Evolutionary conservation across 2,113 vertebrate species (phyloP).

Genomic region (Alces alces): DNA sequence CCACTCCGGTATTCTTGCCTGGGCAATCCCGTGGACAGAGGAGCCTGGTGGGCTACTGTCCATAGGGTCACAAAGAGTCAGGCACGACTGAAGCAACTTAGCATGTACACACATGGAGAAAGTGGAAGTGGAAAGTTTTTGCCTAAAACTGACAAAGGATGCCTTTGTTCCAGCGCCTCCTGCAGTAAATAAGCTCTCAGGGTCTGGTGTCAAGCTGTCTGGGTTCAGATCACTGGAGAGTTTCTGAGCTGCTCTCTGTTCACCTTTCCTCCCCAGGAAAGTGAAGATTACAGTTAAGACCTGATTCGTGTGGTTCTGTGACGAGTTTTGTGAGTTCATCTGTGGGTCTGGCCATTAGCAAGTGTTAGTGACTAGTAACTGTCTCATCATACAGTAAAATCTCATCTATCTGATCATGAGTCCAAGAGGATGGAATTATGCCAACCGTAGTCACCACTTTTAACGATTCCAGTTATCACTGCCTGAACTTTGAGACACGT

Average conservation of each 20-base stretch:
- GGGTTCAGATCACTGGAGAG: neutral
- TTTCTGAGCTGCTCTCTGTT: neutral
- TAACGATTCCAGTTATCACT: neutral
- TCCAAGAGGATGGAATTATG: neutral
- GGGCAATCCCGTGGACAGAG: neutral
- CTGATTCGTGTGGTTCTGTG: neutral
- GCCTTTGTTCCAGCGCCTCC: neutral
- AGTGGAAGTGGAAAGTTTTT: neutral
- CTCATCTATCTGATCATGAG: neutral
- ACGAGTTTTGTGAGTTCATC: neutral
- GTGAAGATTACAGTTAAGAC: neutral
- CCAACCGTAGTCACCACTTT: neutral
- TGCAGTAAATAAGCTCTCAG: neutral
- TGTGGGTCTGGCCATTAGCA: neutral
- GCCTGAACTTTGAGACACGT: neutral
- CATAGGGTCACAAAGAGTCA: neutral
- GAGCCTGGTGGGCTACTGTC: neutral
- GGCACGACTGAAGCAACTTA: neutral
- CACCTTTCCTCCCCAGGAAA: neutral
- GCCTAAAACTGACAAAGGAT: no score
- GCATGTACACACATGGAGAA: rapidly evolving
- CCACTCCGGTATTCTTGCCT: neutral
- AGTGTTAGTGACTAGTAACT: neutral
- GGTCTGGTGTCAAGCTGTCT: neutral
- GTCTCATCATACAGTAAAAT: neutral